Evolutionary conservation across 2,113 vertebrate genomes (phyloP).

Genomic region (western clawed frog (Xenopus tropicalis)): UCB_Xtro_10.0 CM004445.2:50948001-50948500

Average conservation of each 20-base stretch:
- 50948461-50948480: too few species aligned
- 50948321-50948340: too few species aligned
- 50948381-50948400: too few species aligned
- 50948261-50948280: constrained; percentile 46
- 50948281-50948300: constrained; percentile 41
- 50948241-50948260: neutral
- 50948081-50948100: constrained; percentile 40
- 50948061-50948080: constrained; percentile 47
- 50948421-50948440: too few species aligned
- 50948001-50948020: constrained; percentile 37
- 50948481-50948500: too few species aligned
- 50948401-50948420: too few species aligned
- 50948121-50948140: constrained; percentile 46
- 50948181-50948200: constrained; percentile 48
- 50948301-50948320: constrained; percentile 27
- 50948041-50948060: constrained; percentile 22
- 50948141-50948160: constrained; percentile 47
- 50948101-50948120: constrained; percentile 43
- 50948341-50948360: too few species aligned
- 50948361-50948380: too few species aligned
- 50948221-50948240: constrained; percentile 42
- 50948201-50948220: constrained; percentile 39
- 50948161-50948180: constrained; percentile 46
- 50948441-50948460: too few species aligned
- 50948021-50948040: constrained; percentile 6